phyloP scores from a whole-genome alignment of 53 echinoderm and acorn worm species.

The Glandiceps talaboti region DNA sequence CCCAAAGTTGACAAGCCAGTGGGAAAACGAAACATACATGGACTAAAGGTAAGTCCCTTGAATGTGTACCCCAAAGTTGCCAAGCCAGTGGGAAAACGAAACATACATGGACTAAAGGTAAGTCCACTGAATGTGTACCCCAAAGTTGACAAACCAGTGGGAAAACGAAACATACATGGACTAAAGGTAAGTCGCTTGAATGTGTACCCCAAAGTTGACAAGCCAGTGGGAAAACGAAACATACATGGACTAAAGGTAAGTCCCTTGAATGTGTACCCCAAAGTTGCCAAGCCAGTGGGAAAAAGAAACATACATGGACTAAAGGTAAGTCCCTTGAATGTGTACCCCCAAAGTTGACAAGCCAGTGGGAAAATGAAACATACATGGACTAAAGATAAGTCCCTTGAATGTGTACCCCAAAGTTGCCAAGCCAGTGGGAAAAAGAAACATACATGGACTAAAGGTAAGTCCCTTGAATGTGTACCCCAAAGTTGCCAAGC shows the following conservation, averaged over 20 bases:
- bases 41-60: slow-evolving; percentile 75
- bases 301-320: slow-evolving; percentile 69
- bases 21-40: slow-evolving; percentile 54
- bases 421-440: slow-evolving; percentile 49
- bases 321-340: too few species aligned
- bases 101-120: slow-evolving; percentile 81
- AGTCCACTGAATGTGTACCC: too few species aligned
- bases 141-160: slow-evolving; percentile 54
- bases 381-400: slow-evolving; percentile 73
- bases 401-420: too few species aligned
- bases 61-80: too few species aligned
- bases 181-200: slow-evolving; percentile 79
- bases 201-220: too few species aligned
- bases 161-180: slow-evolving; percentile 59
- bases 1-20: slow-evolving; percentile 60
- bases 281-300: slow-evolving; percentile 49
- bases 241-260: slow-evolving; percentile 76
- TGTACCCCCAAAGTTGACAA: too few species aligned
- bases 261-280: too few species aligned
- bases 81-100: slow-evolving; percentile 41
- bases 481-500: slow-evolving; percentile 65
- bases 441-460: slow-evolving; percentile 65
- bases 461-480: too few species aligned
- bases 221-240: slow-evolving; percentile 40
- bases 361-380: slow-evolving; percentile 42